These are phyloP conservation scores for Panthera tigris DNA, from an alignment of 2,113 vertebrate species.

Conservation along the genomic window DNA sequence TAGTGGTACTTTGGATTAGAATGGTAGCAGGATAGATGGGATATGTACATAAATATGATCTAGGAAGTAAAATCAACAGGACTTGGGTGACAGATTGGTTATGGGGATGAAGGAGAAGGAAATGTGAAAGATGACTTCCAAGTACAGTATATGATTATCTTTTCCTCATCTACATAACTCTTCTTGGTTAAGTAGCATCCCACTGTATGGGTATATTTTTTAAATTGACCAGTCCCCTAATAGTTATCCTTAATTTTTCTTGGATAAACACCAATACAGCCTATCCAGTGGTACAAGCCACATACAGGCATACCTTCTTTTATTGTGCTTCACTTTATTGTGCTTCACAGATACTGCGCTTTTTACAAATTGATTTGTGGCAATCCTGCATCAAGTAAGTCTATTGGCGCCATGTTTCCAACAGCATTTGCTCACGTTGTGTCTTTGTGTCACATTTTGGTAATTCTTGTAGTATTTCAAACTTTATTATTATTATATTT, in stretches of 20 bases:
- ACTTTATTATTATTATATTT: not conserved
- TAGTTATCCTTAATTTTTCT: not conserved
- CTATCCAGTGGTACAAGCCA: not conserved
- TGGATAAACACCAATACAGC: not conserved
- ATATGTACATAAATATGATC: not conserved
- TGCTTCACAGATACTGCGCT: not conserved
- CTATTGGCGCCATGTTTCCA: not conserved
- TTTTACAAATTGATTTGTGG: not conserved
- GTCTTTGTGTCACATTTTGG: not conserved
- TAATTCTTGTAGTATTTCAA: not conserved
- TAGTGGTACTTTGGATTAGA: conserved; percentile 4
- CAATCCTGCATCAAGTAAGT: not conserved
- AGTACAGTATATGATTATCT: not conserved
- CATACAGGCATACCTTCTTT: not conserved
- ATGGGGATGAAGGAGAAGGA: not conserved
- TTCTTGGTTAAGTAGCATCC: not conserved
- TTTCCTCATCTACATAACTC: not conserved
- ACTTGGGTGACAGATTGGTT: not conserved
- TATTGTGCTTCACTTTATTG: not conserved
- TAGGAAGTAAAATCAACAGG: not conserved
- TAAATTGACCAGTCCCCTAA: not conserved
- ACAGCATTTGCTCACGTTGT: not conserved
- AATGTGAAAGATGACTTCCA: not conserved
- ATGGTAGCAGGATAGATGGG: not conserved
- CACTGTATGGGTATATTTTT: not conserved